Percentiles rank a stretch among this genome's conserved stretches.
phyloP scores from a whole-genome alignment of 2,113 vertebrate species.

The Calyptommatus sinebrachiatus region DNA sequence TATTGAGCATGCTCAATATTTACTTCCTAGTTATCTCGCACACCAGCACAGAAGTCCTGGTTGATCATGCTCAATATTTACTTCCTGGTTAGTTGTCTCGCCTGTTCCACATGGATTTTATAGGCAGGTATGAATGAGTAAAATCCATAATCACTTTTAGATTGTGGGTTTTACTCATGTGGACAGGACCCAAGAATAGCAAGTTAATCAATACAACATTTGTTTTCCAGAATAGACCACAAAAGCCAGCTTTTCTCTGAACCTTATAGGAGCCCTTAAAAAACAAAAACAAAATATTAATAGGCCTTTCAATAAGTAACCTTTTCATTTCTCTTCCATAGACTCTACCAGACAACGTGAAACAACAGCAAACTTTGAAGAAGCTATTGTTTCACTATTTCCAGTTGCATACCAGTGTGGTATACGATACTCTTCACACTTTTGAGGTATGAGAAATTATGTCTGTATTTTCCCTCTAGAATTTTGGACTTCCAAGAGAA shows the following conservation, averaged over 20 bases:
- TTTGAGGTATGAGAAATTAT: constrained; percentile 70
- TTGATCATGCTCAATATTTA: no score
- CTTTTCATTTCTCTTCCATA: constrained; percentile 17
- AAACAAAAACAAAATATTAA: not conserved
- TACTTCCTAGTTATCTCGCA: no score
- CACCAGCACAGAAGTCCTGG: no score
- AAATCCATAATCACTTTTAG: no score
- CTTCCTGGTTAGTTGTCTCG: no score
- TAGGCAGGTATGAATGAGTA: no score
- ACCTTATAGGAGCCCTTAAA: not conserved
- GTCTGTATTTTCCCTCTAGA: not conserved
- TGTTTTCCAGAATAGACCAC: not conserved
- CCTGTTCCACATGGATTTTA: no score
- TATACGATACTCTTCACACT: constrained; percentile 74
- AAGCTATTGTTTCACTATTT: constrained; percentile 76
- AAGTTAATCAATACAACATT: no score
- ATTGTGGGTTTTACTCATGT: no score
- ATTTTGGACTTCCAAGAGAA: not conserved
- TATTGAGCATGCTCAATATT: no score
- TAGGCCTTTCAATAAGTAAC: not conserved
- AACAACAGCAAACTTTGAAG: constrained; percentile 67
- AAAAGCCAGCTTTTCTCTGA: not conserved
- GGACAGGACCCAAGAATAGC: no score
- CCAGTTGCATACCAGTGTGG: constrained; percentile 73
- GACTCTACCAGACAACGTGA: constrained; percentile 49